Conservation (phyloP, 1,140 invertebrate species). For the Magallana ariakensis region DNA sequence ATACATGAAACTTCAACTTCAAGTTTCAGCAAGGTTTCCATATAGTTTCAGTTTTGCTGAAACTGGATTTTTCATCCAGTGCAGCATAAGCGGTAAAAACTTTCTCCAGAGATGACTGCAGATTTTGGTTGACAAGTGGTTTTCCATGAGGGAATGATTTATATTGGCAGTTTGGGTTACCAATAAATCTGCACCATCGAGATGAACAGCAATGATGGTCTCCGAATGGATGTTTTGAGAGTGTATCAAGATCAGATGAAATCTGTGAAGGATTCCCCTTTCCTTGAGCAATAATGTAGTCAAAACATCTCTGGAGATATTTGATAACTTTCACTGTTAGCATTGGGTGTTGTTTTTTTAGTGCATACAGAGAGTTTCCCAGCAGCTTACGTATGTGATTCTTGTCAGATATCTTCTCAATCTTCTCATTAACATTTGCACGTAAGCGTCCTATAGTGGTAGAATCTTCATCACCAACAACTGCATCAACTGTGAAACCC, state of each 20-base stretch:
- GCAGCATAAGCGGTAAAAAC: background rate
- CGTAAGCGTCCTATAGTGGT: background rate
- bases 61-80: too few relatives aligned
- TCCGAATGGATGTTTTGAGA: constrained; percentile 18
- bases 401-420: constrained; percentile 50
- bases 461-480: constrained; percentile 41
- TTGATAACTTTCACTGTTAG: constrained; percentile 12
- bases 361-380: constrained; percentile 13
- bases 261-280: background rate
- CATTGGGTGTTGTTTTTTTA: background rate
- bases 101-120: background rate
- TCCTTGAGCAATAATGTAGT: constrained; percentile 36
- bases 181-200: constrained; percentile 6
- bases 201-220: constrained; percentile 2
- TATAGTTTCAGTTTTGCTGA: too few relatives aligned
- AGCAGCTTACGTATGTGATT: constrained; percentile 41
- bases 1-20: too few relatives aligned
- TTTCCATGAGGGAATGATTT: constrained; percentile 15
- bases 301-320: constrained; percentile 9
- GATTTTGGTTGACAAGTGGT: background rate
- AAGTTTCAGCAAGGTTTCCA: too few relatives aligned
- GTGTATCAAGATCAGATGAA: constrained; percentile 2
- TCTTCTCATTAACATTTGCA: background rate
- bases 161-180: background rate
- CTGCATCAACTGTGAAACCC: background rate